These are phyloP conservation scores for Synchiropus splendidus DNA, from an alignment of 2,113 vertebrate species.

Conservation along the genomic window DNA sequence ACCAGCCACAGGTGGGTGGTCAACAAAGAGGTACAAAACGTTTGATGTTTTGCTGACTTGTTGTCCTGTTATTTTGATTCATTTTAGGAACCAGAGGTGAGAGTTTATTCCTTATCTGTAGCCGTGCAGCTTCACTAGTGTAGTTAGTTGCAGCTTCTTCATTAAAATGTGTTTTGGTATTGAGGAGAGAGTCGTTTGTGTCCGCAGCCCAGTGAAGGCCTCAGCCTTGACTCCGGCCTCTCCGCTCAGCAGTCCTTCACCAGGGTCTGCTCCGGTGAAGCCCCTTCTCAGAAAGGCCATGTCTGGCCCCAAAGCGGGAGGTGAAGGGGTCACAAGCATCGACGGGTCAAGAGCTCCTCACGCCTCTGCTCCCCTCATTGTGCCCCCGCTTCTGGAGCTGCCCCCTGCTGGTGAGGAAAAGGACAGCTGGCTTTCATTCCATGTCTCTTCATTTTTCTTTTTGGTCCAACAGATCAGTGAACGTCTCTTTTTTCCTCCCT, in stretches of 20 bases:
- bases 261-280: conserved; percentile 23
- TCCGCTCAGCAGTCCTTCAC: conserved; percentile 18
- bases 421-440: too few species aligned
- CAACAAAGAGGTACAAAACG: too few species aligned
- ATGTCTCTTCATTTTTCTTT: background rate
- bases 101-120: too few species aligned
- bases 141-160: too few species aligned
- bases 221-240: conserved; percentile 14
- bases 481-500: background rate
- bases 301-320: conserved; percentile 19
- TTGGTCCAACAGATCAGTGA: background rate
- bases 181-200: too few species aligned
- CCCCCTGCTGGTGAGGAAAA: conserved; percentile 58
- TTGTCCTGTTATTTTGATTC: too few species aligned
- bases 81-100: too few species aligned
- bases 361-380: conserved; percentile 22
- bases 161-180: too few species aligned
- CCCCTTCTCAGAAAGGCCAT: conserved; percentile 29
- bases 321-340: conserved; percentile 6
- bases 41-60: too few species aligned
- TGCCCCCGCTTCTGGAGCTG: conserved; percentile 74
- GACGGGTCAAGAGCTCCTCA: conserved; percentile 14
- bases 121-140: too few species aligned
- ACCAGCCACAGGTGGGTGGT: conserved; percentile 58
- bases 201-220: conserved; percentile 33